A percentile compares a stretch with the other conserved stretches of the same genome.
phyloP scores from a whole-genome alignment of 2,113 vertebrate species.

The Oplegnathus fasciatus region DNA sequence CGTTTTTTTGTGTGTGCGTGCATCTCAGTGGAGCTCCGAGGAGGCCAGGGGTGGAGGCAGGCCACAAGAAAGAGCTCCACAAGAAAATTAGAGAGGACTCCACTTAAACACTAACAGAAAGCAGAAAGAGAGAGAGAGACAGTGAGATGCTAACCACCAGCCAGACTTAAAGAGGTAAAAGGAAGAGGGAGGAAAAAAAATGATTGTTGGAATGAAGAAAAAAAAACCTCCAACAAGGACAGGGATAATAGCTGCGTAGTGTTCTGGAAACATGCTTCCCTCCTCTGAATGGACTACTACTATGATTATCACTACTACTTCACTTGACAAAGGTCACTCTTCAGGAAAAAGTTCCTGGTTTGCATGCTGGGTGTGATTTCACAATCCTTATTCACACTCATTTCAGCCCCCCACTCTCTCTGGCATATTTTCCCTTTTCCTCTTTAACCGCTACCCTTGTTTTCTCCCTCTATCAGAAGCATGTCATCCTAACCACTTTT shows the following conservation, averaged over 20 bases:
- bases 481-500: slow-evolving; percentile 40
- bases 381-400: background rate
- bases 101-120: slow-evolving; percentile 84
- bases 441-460: slow-evolving; percentile 37
- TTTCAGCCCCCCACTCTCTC: background rate
- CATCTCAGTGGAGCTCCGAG: slow-evolving; percentile 71
- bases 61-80: slow-evolving; percentile 86
- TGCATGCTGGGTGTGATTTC: slow-evolving; percentile 41
- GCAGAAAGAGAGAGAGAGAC: slow-evolving; percentile 75
- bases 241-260: slow-evolving; percentile 64
- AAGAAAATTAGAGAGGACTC: slow-evolving; percentile 87
- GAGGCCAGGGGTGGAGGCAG: slow-evolving; percentile 81
- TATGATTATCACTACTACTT: slow-evolving; percentile 53
- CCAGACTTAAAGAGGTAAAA: slow-evolving; percentile 78
- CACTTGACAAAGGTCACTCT: slow-evolving; percentile 62
- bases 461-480: slow-evolving; percentile 66
- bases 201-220: slow-evolving; percentile 64
- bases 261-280: slow-evolving; percentile 66
- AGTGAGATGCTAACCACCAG: slow-evolving; percentile 76
- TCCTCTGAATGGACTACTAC: slow-evolving; percentile 49
- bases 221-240: slow-evolving; percentile 46
- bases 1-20: slow-evolving; percentile 51
- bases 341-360: slow-evolving; percentile 37
- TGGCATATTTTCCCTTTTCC: slow-evolving; percentile 15
- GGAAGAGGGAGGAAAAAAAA: slow-evolving; percentile 54